Conservation (phyloP, 2,113 vertebrate genomes). For the Falcunculus frontatus region DNA sequence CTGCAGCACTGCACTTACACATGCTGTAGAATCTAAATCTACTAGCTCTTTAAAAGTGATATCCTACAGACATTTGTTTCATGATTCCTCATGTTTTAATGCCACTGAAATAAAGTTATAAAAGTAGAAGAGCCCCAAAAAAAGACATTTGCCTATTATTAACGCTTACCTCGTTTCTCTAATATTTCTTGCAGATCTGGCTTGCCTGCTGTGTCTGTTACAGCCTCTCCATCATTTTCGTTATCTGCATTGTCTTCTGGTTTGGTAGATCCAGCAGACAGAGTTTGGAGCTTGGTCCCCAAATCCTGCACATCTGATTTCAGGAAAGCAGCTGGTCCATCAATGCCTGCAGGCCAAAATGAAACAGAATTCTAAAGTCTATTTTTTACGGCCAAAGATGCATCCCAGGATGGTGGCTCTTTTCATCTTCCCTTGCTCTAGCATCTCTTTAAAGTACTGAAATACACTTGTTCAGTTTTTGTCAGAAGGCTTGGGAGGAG, state of each 20-base stretch:
- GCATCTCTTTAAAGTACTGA: not conserved
- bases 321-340: slow-evolving; percentile 85
- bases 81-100: not conserved
- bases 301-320: slow-evolving; percentile 75
- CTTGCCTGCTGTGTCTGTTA: slow-evolving; percentile 71
- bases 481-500: not conserved
- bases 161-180: slow-evolving; percentile 81
- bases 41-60: not conserved
- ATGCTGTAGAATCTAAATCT: not conserved
- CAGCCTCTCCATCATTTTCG: slow-evolving; percentile 66
- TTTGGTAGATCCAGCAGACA: slow-evolving; percentile 74
- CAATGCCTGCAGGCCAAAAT: slow-evolving; percentile 77
- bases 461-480: not conserved
- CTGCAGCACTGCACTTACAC: not conserved
- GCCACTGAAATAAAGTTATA: not conserved
- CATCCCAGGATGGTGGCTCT: not conserved
- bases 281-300: slow-evolving; percentile 73
- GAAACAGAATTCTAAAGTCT: not conserved
- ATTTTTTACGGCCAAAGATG: not conserved
- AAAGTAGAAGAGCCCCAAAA: slow-evolving; percentile 29
- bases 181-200: slow-evolving; percentile 87
- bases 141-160: slow-evolving; percentile 69
- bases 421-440: not conserved
- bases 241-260: slow-evolving; percentile 68
- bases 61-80: not conserved